Conservation (phyloP, 2,797 vertebrate genomes). For the Crocidura indochinensis region DNA sequence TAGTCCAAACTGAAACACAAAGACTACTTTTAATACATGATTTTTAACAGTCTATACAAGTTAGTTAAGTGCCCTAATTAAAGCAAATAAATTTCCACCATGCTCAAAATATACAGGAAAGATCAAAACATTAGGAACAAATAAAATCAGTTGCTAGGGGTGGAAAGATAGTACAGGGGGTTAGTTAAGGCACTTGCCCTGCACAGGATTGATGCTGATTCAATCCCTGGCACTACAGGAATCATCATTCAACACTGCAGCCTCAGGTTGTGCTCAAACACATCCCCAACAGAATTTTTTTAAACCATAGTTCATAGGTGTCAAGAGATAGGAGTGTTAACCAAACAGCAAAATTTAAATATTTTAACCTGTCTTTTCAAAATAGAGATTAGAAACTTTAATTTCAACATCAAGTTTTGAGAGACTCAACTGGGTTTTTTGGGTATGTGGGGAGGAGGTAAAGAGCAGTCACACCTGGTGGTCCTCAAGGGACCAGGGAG, state of each 20-base stretch:
- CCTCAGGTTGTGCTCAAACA: no score
- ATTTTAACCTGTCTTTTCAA: slow-evolving; percentile 53
- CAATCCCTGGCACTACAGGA: no score
- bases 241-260: no score
- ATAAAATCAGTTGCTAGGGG: not conserved
- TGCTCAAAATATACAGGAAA: slow-evolving; percentile 9
- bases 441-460: no score
- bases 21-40: slow-evolving; percentile 57
- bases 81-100: slow-evolving; percentile 46
- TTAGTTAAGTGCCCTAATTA: not conserved
- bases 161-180: no score
- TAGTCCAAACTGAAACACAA: slow-evolving; percentile 29
- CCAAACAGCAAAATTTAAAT: slow-evolving; percentile 26
- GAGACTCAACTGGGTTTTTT: not conserved
- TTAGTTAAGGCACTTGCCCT: no score
- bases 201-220: no score
- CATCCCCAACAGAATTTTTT: not conserved
- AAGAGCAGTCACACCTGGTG: no score
- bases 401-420: slow-evolving; percentile 13
- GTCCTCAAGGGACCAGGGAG: no score
- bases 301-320: not conserved
- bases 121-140: slow-evolving; percentile 39
- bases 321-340: not conserved
- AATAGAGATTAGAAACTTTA: not conserved
- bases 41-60: not conserved